Base-by-base conservation (phyloP, 2,888 invertebrate genomes). In the Sylvicola cinctus region DNA sequence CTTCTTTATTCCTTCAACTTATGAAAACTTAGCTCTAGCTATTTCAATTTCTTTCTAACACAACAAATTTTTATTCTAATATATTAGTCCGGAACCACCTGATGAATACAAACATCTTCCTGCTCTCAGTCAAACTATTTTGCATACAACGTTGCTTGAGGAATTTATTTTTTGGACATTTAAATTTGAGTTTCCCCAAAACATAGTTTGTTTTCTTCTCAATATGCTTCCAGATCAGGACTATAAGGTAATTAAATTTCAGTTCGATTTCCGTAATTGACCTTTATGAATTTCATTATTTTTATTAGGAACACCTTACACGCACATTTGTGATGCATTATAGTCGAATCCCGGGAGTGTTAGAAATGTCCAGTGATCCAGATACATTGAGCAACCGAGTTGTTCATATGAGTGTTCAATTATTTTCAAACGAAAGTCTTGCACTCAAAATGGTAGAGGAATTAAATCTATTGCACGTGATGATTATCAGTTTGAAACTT, bases 81-180 rank as follows among this genome's bases (percentile, higher is more conserved):
- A 25, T 39, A 36, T 17, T 35, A 55, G 59, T 51, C 65, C 76
- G 43, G 78, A 71, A 45, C 72, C 74, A 20, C 68, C 69, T 38
- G 70, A 72, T 49, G 75, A 76, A 45, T 84, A 81, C 50, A 74
- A 76, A 46, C 74, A 84, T 54, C 70, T 81, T 47, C 75, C 79
- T 2, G 79, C 83, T 1, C 55, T 87, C 35, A 77, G 80, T 47
- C 75, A 78, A 43, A 70, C 74, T 20, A 61, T 90, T 27, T 68
- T 73, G 23, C 88, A 91, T 58, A 71, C 70, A 45, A 87, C 84
- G 0, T 70, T 91, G 41, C 63, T 91, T 14, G 93, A 95, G 55
- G 96, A 96, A 62, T 69, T 96, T 43, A 84, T 95, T 45, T 95
- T 96, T 63, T 96, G 96, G 95, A 90, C 88, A 15, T 88, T 95